Percentiles rank a stretch among this genome's conserved stretches.
Conservation (phyloP, 2,113 vertebrate species). For the human region DNA sequence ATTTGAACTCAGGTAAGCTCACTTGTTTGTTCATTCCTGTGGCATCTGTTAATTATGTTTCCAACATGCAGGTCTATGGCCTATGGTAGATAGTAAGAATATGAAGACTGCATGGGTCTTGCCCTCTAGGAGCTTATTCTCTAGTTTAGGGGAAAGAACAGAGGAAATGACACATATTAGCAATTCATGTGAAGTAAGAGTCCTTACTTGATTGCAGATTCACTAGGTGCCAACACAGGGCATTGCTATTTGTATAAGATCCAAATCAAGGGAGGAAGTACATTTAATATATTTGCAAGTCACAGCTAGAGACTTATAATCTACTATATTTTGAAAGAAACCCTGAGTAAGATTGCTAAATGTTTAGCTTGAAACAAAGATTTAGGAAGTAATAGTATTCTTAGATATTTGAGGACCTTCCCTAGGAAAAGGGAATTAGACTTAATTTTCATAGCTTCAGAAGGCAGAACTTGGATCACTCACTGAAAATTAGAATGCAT, state of each 20-base stretch:
- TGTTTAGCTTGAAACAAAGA: not conserved
- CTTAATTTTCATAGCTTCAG: not conserved
- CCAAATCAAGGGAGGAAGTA: not conserved
- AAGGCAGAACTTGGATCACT: not conserved
- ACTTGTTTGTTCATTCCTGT: not conserved
- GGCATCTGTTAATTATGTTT: not conserved
- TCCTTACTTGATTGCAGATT: not conserved
- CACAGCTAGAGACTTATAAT: not conserved
- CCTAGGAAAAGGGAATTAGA: conserved; percentile 10
- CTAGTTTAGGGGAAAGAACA: not conserved
- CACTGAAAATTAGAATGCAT: not conserved
- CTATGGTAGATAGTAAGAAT: not conserved
- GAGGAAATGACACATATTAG: not conserved
- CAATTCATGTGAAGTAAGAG: not conserved
- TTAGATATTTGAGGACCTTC: not conserved
- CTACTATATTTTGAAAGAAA: not conserved
- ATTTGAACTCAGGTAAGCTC: not conserved
- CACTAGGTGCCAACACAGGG: not conserved
- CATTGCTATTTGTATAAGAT: not conserved
- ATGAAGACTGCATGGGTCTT: not conserved
- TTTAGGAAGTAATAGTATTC: not conserved
- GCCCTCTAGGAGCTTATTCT: not conserved
- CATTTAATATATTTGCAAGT: not conserved
- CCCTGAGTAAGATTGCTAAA: not conserved
- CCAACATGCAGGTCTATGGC: not conserved